phyloP scores from a whole-genome alignment of 1,140 invertebrate species.

The Drosophila ercepeae region DNA sequence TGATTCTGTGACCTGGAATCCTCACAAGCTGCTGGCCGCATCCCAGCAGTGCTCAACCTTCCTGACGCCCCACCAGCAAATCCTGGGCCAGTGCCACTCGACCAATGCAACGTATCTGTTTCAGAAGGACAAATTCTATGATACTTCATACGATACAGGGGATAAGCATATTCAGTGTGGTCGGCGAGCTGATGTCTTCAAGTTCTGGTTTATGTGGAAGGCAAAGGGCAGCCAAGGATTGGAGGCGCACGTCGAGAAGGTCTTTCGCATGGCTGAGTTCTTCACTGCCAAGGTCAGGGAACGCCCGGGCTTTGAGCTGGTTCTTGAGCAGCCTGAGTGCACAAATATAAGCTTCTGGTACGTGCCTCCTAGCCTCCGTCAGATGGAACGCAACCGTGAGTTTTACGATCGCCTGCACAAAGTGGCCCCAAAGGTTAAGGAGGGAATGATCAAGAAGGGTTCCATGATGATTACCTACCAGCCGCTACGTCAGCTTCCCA shows the following conservation, averaged over 20 bases:
- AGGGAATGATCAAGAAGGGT: conserved; percentile 96
- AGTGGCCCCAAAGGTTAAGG: conserved; percentile 96
- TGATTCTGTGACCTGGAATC: conserved; percentile 99
- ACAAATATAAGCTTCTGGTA: conserved; percentile 99
- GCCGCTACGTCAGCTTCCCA: conserved; percentile 90
- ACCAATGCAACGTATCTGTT: conserved; percentile 95
- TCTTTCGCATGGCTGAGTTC: conserved; percentile 90
- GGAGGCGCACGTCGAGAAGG: conserved; percentile 90
- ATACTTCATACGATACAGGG: conserved; percentile 94
- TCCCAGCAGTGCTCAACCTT: conserved; percentile 98
- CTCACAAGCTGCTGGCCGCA: conserved; percentile 98
- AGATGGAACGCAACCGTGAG: conserved; percentile 85
- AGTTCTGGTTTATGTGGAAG: conserved; percentile 99
- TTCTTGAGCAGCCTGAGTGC: conserved; percentile 93
- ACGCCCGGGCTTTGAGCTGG: conserved; percentile 89
- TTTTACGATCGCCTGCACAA: conserved; percentile 89
- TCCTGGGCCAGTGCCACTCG: conserved; percentile 87
- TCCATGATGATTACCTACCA: conserved; percentile 98
- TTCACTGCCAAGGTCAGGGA: conserved; percentile 89
- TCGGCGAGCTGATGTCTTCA: conserved; percentile 96
- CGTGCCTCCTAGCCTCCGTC: conserved; percentile 90
- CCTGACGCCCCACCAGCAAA: conserved; percentile 89
- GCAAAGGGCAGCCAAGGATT: conserved; percentile 94
- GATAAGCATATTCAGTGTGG: conserved; percentile 96
- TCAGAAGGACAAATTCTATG: conserved; percentile 98